A percentile compares a stretch with the other conserved stretches of the same genome.
Conservation (phyloP, 2,888 invertebrate species). For the Lacanobia wlatinum region DNA sequence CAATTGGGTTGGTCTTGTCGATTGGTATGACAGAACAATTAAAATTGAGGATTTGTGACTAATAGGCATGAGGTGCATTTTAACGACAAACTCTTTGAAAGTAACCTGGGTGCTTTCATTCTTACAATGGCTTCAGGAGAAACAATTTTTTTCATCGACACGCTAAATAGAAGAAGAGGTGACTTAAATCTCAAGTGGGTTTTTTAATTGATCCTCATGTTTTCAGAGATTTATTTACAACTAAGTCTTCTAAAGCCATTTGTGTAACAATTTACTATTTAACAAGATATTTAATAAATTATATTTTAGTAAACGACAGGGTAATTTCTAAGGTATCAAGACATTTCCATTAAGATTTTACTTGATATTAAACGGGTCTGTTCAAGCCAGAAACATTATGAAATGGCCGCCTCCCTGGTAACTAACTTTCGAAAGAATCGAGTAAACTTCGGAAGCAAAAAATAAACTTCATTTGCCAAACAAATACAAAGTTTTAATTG, state of each 20-base stretch:
- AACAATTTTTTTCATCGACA: too few relatives aligned
- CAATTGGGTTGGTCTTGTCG: conserved; percentile 1
- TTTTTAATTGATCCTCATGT: not conserved
- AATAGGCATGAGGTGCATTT: not conserved
- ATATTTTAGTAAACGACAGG: not conserved
- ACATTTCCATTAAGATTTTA: conserved; percentile 16
- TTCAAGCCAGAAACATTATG: conserved; percentile 34
- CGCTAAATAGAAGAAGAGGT: too few relatives aligned
- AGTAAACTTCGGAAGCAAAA: conserved; percentile 53
- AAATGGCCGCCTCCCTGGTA: conserved; percentile 48
- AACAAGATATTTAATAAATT: not conserved
- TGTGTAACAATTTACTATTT: not conserved
- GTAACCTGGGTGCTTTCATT: not conserved
- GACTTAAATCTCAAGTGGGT: not conserved
- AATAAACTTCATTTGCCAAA: conserved; percentile 67
- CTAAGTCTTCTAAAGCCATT: not conserved
- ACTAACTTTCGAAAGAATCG: conserved; percentile 63
- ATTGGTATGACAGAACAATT: not conserved
- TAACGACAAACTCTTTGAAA: not conserved
- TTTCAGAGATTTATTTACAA: not conserved
- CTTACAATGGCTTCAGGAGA: not conserved
- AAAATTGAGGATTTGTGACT: not conserved
- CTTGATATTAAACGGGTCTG: conserved; percentile 21
- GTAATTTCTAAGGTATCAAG: conserved; percentile 2
- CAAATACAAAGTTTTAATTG: conserved; percentile 78